Evolutionary conservation across 2,113 vertebrate genomes (phyloP).

Genomic region (Hiodon alosoides): DNA sequence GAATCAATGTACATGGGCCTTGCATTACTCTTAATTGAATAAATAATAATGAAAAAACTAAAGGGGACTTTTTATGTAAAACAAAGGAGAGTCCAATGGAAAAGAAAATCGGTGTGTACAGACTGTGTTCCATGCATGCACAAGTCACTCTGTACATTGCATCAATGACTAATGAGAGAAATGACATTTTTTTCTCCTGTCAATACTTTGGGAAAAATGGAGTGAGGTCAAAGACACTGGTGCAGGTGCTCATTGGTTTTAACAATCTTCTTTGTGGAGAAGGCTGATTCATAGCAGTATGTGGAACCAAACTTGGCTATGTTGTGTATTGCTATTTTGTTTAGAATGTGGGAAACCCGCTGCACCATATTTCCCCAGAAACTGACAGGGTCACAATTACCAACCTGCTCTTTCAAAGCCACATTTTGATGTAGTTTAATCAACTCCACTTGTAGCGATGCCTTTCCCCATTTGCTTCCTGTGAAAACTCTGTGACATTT

Average conservation of each 20-base stretch:
- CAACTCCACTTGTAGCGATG: neutral
- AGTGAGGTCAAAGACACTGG: too few relatives aligned
- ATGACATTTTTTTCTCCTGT: too few relatives aligned
- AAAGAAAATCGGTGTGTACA: neutral
- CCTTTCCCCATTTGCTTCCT: neutral
- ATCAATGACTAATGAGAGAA: too few relatives aligned
- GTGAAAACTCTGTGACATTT: neutral
- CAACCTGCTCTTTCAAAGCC: constrained; percentile 22
- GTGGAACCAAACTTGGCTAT: constrained; percentile 31
- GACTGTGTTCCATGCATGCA: neutral
- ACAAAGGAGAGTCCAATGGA: neutral
- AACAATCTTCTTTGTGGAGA: constrained; percentile 16
- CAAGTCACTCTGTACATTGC: too few relatives aligned
- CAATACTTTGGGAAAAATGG: too few relatives aligned
- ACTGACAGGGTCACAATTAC: constrained; percentile 11
- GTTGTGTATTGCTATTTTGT: constrained; percentile 25
- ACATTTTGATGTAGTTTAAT: neutral
- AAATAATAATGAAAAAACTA: too few relatives aligned
- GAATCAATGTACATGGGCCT: too few relatives aligned
- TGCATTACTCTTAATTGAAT: too few relatives aligned
- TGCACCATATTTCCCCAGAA: constrained; percentile 16
- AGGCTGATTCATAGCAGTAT: constrained; percentile 14
- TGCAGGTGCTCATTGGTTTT: constrained; percentile 18
- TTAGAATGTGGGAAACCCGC: constrained; percentile 23
- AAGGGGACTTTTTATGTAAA: too few relatives aligned